phyloP scores from a whole-genome alignment of 1,140 invertebrate species.

The Drosophila mauritiana region DNA sequence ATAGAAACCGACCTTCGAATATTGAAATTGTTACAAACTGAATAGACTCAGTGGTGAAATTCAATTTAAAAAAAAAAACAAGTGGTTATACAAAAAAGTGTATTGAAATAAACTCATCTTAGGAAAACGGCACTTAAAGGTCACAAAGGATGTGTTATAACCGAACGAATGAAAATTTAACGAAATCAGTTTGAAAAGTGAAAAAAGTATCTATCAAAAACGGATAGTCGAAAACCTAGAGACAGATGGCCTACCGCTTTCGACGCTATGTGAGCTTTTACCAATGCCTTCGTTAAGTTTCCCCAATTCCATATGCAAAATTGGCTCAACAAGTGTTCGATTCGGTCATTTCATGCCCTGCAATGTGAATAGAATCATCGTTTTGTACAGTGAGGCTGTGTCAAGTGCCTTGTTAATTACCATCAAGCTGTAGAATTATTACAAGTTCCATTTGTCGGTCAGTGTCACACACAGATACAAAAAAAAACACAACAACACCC shows the following conservation, averaged over 20 bases:
- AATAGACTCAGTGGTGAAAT: slow-evolving; percentile 37
- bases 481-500: slow-evolving; percentile 6
- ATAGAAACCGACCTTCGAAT: slow-evolving; percentile 59
- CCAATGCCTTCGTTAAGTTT: slow-evolving; percentile 45
- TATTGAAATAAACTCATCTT: no score
- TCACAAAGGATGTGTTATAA: not conserved
- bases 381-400: slow-evolving; percentile 24
- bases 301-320: slow-evolving; percentile 5
- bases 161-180: not conserved
- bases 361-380: not conserved
- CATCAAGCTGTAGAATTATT: slow-evolving; percentile 48
- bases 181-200: not conserved
- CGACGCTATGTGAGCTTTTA: slow-evolving; percentile 72
- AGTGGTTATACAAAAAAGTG: slow-evolving; percentile 7
- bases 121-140: no score
- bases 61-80: slow-evolving; percentile 9
- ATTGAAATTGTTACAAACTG: slow-evolving; percentile 21
- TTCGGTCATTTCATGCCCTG: slow-evolving; percentile 25
- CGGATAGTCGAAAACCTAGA: slow-evolving; percentile 9
- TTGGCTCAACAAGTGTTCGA: slow-evolving; percentile 45
- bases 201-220: slow-evolving; percentile 2
- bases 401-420: slow-evolving; percentile 63
- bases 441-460: slow-evolving; percentile 66
- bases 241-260: slow-evolving; percentile 67
- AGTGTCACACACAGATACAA: slow-evolving; percentile 53